phyloP scores from a whole-genome alignment of 2,797 vertebrate species.

The Eremophila alpestris region DNA sequence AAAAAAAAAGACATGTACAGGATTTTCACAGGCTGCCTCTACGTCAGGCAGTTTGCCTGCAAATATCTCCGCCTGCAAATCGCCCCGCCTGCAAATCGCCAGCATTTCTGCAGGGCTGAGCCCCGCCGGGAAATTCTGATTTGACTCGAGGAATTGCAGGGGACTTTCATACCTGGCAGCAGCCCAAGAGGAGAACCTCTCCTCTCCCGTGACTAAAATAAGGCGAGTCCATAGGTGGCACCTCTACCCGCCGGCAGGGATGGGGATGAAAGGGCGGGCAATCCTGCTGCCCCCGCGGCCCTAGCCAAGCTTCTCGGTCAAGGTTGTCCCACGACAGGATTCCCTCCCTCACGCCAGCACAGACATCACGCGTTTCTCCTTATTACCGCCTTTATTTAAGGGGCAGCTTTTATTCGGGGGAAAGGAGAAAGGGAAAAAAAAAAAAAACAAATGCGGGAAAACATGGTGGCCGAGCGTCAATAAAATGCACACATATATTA shows the following conservation, averaged over 20 bases:
- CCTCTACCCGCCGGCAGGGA: not conserved
- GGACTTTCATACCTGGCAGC: not conserved
- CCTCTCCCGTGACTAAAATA: not conserved
- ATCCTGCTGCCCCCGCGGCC: not conserved
- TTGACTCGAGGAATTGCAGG: not conserved
- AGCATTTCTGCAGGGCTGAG: not conserved
- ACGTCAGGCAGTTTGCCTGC: too few species aligned
- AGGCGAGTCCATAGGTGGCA: not conserved
- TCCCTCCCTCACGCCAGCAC: not conserved
- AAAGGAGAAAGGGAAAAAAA: not conserved
- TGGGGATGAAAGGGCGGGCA: not conserved
- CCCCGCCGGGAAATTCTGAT: not conserved
- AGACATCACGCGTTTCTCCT: not conserved
- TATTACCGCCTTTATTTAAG: constrained; percentile 11
- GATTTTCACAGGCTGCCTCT: not conserved
- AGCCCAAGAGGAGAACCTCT: not conserved
- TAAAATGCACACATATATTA: constrained; percentile 74
- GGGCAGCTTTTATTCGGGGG: constrained; percentile 77
- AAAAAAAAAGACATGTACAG: not conserved
- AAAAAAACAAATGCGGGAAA: constrained; percentile 53
- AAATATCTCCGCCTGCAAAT: not conserved
- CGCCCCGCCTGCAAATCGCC: not conserved
- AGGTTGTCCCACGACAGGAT: not conserved
- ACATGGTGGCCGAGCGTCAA: constrained; percentile 74
- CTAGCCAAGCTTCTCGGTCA: not conserved